A percentile compares a stretch with the other conserved stretches of the same genome.
Conservation (phyloP, 1,140 invertebrate species). For the Saxidomus purpurata region DNA sequence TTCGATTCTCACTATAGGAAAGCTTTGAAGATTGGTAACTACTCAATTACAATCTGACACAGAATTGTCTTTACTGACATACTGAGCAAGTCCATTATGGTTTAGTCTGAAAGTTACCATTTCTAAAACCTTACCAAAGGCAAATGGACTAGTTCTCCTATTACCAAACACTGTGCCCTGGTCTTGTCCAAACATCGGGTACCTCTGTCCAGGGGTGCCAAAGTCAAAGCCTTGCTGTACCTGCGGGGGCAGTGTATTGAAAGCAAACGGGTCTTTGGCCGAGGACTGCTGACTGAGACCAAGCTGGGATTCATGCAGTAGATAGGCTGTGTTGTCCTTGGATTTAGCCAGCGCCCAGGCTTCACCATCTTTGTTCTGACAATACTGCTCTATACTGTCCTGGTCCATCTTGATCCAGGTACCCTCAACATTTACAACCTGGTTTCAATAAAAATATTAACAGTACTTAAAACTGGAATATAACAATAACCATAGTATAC, state of each 20-base stretch:
- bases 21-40: no score
- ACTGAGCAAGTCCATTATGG: no score
- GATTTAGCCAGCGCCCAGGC: conserved; percentile 93
- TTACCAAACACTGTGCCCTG: conserved; percentile 53
- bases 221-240: conserved; percentile 77
- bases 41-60: no score
- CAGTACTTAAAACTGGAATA: background rate
- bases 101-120: no score
- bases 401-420: conserved; percentile 96
- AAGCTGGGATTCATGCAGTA: conserved; percentile 89
- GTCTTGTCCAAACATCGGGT: conserved; percentile 58
- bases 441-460: background rate
- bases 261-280: conserved; percentile 82
- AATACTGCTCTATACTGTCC: conserved; percentile 91
- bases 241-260: conserved; percentile 74
- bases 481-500: no score
- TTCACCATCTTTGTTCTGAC: conserved; percentile 90
- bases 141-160: conserved; percentile 36
- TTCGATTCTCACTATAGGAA: no score
- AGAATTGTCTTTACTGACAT: no score
- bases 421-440: conserved; percentile 98
- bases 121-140: conserved; percentile 39
- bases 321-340: conserved; percentile 90
- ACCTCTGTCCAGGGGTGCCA: conserved; percentile 62
- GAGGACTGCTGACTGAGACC: conserved; percentile 53